A percentile compares a stretch with the other conserved stretches of the same genome.
phyloP scores from a whole-genome alignment of 2,888 invertebrate genomes.

The Xylocampa areola region DNA sequence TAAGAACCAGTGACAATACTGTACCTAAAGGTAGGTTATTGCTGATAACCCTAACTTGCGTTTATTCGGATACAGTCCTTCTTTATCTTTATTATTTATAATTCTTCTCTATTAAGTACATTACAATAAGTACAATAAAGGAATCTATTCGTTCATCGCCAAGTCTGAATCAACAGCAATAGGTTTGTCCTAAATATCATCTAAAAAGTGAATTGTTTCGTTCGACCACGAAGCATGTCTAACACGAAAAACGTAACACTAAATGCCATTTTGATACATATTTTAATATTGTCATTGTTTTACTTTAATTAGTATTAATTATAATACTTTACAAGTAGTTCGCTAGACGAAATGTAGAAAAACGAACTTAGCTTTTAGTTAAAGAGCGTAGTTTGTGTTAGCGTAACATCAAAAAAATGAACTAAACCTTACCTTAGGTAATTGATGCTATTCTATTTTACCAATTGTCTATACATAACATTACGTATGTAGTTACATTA shows the following conservation, averaged over 20 bases:
- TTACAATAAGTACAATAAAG: constrained; percentile 59
- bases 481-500: constrained; percentile 66
- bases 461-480: constrained; percentile 66
- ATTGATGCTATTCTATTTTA: constrained; percentile 62
- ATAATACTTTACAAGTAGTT: constrained; percentile 82
- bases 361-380: constrained; percentile 71
- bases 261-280: constrained; percentile 84
- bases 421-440: constrained; percentile 68
- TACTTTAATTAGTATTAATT: constrained; percentile 80
- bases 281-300: constrained; percentile 89
- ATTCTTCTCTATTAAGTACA: constrained; percentile 55
- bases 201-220: constrained; percentile 72
- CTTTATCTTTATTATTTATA: constrained; percentile 18
- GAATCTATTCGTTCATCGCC: constrained; percentile 50
- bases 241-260: constrained; percentile 84
- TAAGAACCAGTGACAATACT: constrained; percentile 76
- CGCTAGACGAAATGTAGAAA: constrained; percentile 78
- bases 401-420: constrained; percentile 63
- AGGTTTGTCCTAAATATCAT: constrained; percentile 69
- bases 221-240: constrained; percentile 79
- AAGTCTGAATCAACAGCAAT: constrained; percentile 69
- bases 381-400: constrained; percentile 66
- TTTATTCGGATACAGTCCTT: constrained; percentile 55
- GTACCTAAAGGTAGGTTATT: constrained; percentile 68
- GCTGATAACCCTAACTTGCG: constrained; percentile 49